These are phyloP conservation scores for Arctia plantaginis DNA, from an alignment of 2,888 invertebrate genomes.

Conservation along the genomic window DNA sequence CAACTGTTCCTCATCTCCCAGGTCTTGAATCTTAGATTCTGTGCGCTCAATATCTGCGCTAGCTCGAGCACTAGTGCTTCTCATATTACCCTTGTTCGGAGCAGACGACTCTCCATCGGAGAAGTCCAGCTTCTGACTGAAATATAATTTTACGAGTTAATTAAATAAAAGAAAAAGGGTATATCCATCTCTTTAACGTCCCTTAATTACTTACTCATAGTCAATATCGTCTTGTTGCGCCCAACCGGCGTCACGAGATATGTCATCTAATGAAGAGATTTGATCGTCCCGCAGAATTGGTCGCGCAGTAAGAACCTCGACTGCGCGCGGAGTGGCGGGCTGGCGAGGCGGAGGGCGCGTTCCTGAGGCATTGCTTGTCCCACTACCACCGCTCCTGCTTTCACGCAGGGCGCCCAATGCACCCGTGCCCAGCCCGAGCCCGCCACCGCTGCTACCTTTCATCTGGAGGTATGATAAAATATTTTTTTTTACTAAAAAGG, in stretches of 20 bases:
- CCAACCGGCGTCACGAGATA: constrained; percentile 96
- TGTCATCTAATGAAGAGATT: constrained; percentile 96
- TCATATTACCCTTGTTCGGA: constrained; percentile 68
- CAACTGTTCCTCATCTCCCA: constrained; percentile 83
- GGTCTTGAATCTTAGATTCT: constrained; percentile 74
- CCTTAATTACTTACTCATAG: constrained; percentile 89
- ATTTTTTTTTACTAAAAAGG: neutral
- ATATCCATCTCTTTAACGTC: neutral
- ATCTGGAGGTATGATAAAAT: constrained; percentile 58
- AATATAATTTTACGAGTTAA: constrained; percentile 29
- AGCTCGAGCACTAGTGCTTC: constrained; percentile 69
- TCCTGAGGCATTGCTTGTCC: constrained; percentile 40
- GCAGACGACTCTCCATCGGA: constrained; percentile 93
- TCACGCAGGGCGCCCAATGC: constrained; percentile 75
- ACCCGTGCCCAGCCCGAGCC: constrained; percentile 82
- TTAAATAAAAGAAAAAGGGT: neutral
- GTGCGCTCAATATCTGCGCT: constrained; percentile 73
- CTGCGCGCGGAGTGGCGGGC: constrained; percentile 81
- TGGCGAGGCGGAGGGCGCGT: constrained; percentile 61
- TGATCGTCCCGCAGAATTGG: constrained; percentile 98
- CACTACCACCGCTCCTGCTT: constrained; percentile 57
- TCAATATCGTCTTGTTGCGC: constrained; percentile 97
- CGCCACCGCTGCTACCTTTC: constrained; percentile 82
- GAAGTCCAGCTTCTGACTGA: constrained; percentile 95
- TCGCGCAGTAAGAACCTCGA: constrained; percentile 89